Evolutionary conservation across 1,140 invertebrate species (phyloP).

Genomic region (Drosophila micromelanica): DNA sequence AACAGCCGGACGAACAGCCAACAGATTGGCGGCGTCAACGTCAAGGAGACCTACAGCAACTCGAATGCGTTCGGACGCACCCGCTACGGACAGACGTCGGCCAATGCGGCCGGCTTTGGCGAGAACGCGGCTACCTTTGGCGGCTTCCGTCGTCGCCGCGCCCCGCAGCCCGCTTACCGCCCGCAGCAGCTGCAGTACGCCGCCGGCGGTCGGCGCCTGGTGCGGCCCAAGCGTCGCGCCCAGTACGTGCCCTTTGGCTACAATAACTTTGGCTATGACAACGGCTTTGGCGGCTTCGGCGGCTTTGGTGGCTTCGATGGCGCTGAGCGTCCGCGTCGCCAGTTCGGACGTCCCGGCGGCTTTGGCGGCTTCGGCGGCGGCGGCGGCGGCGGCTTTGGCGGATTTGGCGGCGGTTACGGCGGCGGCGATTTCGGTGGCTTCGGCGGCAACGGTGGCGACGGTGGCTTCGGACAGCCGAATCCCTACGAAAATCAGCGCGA

Average conservation of each 20-base stretch:
- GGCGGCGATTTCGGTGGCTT: not conserved
- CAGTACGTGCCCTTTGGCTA: conserved; percentile 72
- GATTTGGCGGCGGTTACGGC: conserved; percentile 29
- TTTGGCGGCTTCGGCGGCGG: conserved; percentile 20
- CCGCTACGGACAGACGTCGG: conserved; percentile 65
- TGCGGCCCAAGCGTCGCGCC: conserved; percentile 66
- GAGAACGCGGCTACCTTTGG: conserved; percentile 56
- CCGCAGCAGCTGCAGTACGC: conserved; percentile 22
- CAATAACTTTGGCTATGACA: conserved; percentile 41
- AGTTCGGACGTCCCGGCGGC: conserved; percentile 11
- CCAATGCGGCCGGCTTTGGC: conserved; percentile 59
- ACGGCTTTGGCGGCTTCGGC: conserved; percentile 37
- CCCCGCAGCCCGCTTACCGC: conserved; percentile 18
- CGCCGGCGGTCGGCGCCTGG: conserved; percentile 1
- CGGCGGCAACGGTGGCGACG: not conserved
- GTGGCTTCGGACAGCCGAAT: not conserved
- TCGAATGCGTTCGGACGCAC: conserved; percentile 72
- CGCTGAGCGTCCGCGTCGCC: too few species aligned
- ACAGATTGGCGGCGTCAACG: conserved; percentile 57
- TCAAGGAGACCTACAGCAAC: conserved; percentile 61
- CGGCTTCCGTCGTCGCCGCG: conserved; percentile 14
- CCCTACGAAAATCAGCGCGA: not conserved
- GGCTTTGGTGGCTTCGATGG: conserved; percentile 11
- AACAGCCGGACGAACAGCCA: conserved; percentile 56
- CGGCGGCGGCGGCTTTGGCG: conserved; percentile 18